A percentile compares a stretch with the other conserved stretches of the same genome.
These are phyloP conservation scores for Arbacia lixula DNA, from an alignment of 53 echinoderm and acorn worm species.

Conservation along the genomic window DNA sequence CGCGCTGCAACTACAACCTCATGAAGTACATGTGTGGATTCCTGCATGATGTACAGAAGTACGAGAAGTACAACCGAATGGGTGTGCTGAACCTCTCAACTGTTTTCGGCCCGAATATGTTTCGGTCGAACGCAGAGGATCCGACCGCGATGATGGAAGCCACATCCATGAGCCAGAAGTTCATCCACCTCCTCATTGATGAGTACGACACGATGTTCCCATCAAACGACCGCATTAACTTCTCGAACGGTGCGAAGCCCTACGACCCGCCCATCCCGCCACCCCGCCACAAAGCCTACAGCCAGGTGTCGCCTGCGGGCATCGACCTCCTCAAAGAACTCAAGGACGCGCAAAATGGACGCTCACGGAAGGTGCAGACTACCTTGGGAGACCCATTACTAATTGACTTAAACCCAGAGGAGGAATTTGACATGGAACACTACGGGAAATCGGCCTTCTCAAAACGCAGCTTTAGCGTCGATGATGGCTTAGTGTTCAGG, in stretches of 20 bases:
- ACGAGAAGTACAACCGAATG: slow-evolving; percentile 89
- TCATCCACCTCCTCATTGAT: slow-evolving; percentile 83
- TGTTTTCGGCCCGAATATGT: slow-evolving; percentile 99
- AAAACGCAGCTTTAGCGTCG: slow-evolving; percentile 75
- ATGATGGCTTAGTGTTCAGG: slow-evolving; percentile 66
- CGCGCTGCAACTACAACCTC: slow-evolving; percentile 92
- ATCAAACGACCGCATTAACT: slow-evolving; percentile 81
- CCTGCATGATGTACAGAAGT: slow-evolving; percentile 78
- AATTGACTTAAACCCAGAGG: slow-evolving; percentile 56
- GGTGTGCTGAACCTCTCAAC: slow-evolving; percentile 91
- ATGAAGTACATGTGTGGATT: slow-evolving; percentile 92
- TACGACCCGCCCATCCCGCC: slow-evolving; percentile 67
- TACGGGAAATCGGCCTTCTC: slow-evolving; percentile 44
- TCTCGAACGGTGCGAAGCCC: slow-evolving; percentile 37
- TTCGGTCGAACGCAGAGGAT: slow-evolving; percentile 78
- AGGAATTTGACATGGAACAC: slow-evolving; percentile 47
- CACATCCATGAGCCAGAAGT: slow-evolving; percentile 89
- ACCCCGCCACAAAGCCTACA: slow-evolving; percentile 59
- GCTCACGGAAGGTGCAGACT: background rate
- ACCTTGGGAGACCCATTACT: slow-evolving; percentile 52
- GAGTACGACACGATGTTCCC: slow-evolving; percentile 92
- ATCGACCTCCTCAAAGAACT: slow-evolving; percentile 74
- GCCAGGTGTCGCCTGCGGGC: slow-evolving; percentile 42
- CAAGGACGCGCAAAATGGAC: slow-evolving; percentile 21
- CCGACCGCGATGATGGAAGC: slow-evolving; percentile 91